A percentile compares a stretch with the other conserved stretches of the same genome.
These are phyloP conservation scores for Matsumyia berberina DNA, from an alignment of 2,888 invertebrate genomes.

Conservation along the genomic window DNA sequence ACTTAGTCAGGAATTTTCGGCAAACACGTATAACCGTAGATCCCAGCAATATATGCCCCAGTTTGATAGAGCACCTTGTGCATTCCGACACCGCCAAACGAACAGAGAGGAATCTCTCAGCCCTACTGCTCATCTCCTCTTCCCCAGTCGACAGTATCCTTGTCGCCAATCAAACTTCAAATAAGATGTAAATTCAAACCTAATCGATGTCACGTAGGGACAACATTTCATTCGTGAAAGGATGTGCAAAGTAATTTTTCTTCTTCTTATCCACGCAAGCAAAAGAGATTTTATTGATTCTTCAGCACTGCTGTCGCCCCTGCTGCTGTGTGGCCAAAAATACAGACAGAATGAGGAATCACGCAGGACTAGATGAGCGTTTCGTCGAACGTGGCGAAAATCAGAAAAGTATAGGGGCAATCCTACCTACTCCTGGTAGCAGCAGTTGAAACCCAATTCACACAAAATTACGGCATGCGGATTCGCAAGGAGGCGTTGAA, in stretches of 20 bases:
- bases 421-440: slow-evolving; percentile 10
- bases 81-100: slow-evolving; percentile 21
- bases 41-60: slow-evolving; percentile 39
- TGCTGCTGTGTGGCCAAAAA: slow-evolving; percentile 54
- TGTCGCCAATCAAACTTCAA: slow-evolving; percentile 46
- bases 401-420: slow-evolving; percentile 50
- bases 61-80: slow-evolving; percentile 50
- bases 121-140: not conserved
- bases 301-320: not conserved
- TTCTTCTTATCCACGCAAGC: slow-evolving; percentile 68
- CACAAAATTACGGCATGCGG: slow-evolving; percentile 51
- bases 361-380: slow-evolving; percentile 55
- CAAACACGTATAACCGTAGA: slow-evolving; percentile 35
- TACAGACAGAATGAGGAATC: slow-evolving; percentile 67
- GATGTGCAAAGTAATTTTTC: slow-evolving; percentile 73
- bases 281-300: slow-evolving; percentile 68
- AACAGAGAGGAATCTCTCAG: not conserved
- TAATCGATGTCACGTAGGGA: slow-evolving; percentile 76
- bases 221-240: slow-evolving; percentile 75
- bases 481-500: slow-evolving; percentile 67
- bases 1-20: slow-evolving; percentile 40
- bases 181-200: slow-evolving; percentile 76
- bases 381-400: slow-evolving; percentile 68
- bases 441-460: slow-evolving; percentile 66
- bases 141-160: too few species aligned